Conservation (phyloP, 2,888 invertebrate genomes). For the Caenorhabditis angaria region DNA sequence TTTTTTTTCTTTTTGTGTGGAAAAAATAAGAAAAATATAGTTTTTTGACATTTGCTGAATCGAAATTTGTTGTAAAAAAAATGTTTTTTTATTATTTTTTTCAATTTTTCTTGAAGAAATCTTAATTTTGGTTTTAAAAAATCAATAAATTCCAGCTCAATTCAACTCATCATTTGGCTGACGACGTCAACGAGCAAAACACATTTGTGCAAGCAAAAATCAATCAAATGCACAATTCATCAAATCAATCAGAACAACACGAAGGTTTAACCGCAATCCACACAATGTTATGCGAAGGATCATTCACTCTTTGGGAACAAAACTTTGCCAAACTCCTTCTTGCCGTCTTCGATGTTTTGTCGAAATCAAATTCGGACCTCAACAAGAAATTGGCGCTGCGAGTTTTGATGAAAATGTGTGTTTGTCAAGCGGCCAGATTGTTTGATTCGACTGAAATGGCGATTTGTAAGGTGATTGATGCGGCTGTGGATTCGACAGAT, state of each 20-base stretch:
- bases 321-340: slow-evolving; percentile 32
- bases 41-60: too few species aligned
- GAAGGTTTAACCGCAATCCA: slow-evolving; percentile 27
- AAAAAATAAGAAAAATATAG: too few species aligned
- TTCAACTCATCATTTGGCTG: slow-evolving; percentile 32
- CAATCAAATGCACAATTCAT: slow-evolving; percentile 8
- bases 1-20: too few species aligned
- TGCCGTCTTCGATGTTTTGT: slow-evolving; percentile 22
- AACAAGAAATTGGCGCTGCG: slow-evolving; percentile 39
- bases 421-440: slow-evolving; percentile 36
- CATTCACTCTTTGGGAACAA: slow-evolving; percentile 42
- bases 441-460: slow-evolving; percentile 40
- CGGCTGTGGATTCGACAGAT: slow-evolving; percentile 27
- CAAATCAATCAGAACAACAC: slow-evolving; percentile 10
- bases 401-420: slow-evolving; percentile 40
- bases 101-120: too few species aligned
- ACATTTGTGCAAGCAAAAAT: slow-evolving; percentile 20
- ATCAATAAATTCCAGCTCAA: slow-evolving; percentile 33
- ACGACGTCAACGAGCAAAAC: slow-evolving; percentile 23
- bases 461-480: slow-evolving; percentile 32
- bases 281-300: slow-evolving; percentile 41
- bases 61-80: too few species aligned
- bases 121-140: too few species aligned
- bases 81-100: too few species aligned
- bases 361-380: slow-evolving; percentile 19